Conservation (phyloP, 2,797 vertebrate species). For the Crypturellus tataupa region DNA sequence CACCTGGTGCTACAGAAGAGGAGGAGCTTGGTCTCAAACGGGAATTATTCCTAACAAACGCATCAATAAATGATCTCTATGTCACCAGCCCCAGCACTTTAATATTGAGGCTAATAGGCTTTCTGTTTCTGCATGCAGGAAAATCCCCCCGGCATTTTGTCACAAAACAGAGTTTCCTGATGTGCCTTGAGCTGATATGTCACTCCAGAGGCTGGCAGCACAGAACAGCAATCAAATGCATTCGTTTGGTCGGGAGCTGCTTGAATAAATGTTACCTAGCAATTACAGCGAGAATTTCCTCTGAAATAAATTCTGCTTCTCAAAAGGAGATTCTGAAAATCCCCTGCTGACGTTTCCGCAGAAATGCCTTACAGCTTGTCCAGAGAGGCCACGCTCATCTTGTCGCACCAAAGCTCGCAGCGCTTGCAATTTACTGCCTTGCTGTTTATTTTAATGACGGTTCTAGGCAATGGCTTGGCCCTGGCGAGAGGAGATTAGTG, state of each 20-base stretch:
- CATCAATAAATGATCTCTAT: not conserved
- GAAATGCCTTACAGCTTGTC: not conserved
- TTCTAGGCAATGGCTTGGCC: not conserved
- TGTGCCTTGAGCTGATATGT: fast-evolving
- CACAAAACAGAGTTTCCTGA: not conserved
- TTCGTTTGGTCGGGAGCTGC: not conserved
- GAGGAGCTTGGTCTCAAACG: not conserved
- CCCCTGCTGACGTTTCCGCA: not conserved
- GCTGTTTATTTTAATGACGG: not conserved
- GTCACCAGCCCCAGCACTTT: not conserved
- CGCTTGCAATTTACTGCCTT: conserved; percentile 16
- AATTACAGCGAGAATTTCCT: conserved; percentile 21
- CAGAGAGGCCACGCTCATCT: conserved; percentile 13
- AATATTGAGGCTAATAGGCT: not conserved
- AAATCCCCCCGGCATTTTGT: not conserved
- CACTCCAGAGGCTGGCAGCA: not conserved
- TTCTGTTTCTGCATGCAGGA: not conserved
- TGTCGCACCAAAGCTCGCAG: conserved; percentile 10
- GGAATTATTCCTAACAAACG: not conserved
- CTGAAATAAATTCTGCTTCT: not conserved
- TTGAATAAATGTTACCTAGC: not conserved
- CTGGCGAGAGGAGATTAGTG: not conserved
- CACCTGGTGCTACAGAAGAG: not conserved
- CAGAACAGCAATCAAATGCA: not conserved
- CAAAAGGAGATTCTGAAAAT: conserved; percentile 13